Base-by-base conservation (phyloP, 2,888 invertebrate species). In the Apotomis turbidana region DNA sequence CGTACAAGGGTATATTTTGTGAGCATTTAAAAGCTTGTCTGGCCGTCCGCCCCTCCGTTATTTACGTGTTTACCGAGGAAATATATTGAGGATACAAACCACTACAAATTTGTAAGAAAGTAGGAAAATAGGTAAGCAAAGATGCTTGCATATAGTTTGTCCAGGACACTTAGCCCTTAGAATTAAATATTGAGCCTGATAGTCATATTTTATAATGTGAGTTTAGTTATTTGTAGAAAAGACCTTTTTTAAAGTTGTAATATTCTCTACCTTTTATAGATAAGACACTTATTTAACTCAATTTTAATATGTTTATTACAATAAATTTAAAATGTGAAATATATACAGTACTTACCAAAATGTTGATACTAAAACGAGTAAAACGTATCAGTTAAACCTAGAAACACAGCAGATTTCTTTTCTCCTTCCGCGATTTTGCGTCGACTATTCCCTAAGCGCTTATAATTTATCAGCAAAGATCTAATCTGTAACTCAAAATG, bases 1-100 rank as follows among this genome's bases (percentile, higher is more conserved):
- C 57, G 8, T 5, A 59, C 60, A 15, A 52, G 9, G 10, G 27
- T 15, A 68, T 68, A 68, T 68, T 68, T 68, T 60, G 68, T 44
- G 15, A n/a, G 60, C 15, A 44, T 68, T 60, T 68, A 68, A 68
- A 68, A 68, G 68, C 68, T 68, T 51, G 44, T 52, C 59, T 68
- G 10, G 51, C 1, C 6, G 54, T 44, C 59, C 60, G 41, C 68
- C 68, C 68, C 27, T 52, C 38, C 41, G 27, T 60, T 51, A 68
- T 68, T 68, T 68, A 68, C 68, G 68, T 60, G 68, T 44, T 60
- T 60, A 27, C 60, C 8, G 13, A 55, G 27, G 36, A 60, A 13
- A 68, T 68, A 60, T 60, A 52, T 52, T 52, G 60, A 60, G 60
- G 68, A 60, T 67, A 67, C 60, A 13, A 44, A 27, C 51, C 27